Evolutionary conservation across 2,797 vertebrate species (phyloP).

Genomic region (Coluber constrictor): DNA sequence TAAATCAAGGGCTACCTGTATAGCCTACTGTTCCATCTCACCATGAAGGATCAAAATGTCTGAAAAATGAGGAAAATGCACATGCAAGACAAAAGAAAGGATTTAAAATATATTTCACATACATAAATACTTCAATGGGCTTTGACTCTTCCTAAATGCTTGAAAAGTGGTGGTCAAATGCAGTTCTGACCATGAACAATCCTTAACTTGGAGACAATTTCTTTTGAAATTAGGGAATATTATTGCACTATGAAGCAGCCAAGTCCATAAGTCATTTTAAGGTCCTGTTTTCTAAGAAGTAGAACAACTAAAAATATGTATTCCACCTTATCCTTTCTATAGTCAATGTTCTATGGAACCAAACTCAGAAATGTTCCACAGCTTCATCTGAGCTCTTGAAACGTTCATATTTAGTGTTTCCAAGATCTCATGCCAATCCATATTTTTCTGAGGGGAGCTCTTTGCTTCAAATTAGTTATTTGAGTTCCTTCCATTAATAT

Average conservation of each 20-base stretch:
- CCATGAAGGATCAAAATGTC: neutral
- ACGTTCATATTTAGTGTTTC: neutral
- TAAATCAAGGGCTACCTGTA: neutral
- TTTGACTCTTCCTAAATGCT: neutral
- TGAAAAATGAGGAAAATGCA: neutral
- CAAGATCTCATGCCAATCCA: neutral
- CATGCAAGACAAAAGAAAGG: neutral
- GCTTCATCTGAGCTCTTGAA: neutral
- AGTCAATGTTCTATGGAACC: neutral
- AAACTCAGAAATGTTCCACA: neutral
- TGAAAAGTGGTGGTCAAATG: neutral
- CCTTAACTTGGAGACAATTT: neutral
- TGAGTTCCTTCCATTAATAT: conserved; percentile 18
- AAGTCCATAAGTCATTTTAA: neutral
- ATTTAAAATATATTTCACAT: neutral
- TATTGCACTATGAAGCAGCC: neutral
- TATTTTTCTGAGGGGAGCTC: neutral
- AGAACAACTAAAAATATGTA: neutral
- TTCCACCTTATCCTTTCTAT: neutral
- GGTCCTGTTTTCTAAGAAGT: neutral
- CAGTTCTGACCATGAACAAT: neutral
- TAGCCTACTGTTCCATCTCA: neutral
- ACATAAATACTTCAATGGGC: neutral
- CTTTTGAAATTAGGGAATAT: neutral
- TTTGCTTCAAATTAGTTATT: neutral